Evolutionary conservation across 2,113 vertebrate species (phyloP), one percentile per base, ranked within the genome.

Genomic region (Ranitomeya imitator): DNA sequence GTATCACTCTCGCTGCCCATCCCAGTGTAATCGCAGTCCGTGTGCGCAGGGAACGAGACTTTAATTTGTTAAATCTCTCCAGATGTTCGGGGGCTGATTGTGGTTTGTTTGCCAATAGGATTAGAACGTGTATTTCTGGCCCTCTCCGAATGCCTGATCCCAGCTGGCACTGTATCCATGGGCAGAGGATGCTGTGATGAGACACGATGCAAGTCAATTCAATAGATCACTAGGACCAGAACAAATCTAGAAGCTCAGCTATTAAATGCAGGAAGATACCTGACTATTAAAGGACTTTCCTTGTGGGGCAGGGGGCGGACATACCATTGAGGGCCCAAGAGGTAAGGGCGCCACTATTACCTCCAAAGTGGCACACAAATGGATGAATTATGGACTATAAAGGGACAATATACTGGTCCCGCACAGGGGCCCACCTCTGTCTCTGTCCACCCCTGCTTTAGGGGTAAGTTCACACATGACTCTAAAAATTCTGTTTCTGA

Each of bases 1-100:
- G 52, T 79, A 85, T 76, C 71, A 6, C 13, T 77, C 55, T 86
- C 71, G 13, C 15, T 61, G 63, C 51, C 85, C 54, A 55, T 37
- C 37, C 13, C 73, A 13, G 3, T 86, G 85, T 77, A 86, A 86
- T 77, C 71, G 26, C 61, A 59, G 52, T 51, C 57, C 23, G 55
- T 45, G 21, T n/a, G 59, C 23, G 57, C 61, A 65, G 82, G 14
- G 26, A 51, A 21, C 9, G 59, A 79, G 18, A 67, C 73, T 71
- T 67, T 80, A 59, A 71, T 89, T 89, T 54, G 18, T 9, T 88
- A 83, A 88, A 88, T 88, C 86, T 79, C 52, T 88, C 86, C 79
- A 88, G 86, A 88, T 88, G 79, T 88, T 83, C 63, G 14, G 23
- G 19, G 79, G 79, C 79, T 87, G 86, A 87, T 87, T 59, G 86